Percentiles rank a stretch among this genome's conserved stretches.
These are phyloP conservation scores for Entomyzon cyanotis DNA, from an alignment of 2,113 vertebrate species.

Conservation along the genomic window DNA sequence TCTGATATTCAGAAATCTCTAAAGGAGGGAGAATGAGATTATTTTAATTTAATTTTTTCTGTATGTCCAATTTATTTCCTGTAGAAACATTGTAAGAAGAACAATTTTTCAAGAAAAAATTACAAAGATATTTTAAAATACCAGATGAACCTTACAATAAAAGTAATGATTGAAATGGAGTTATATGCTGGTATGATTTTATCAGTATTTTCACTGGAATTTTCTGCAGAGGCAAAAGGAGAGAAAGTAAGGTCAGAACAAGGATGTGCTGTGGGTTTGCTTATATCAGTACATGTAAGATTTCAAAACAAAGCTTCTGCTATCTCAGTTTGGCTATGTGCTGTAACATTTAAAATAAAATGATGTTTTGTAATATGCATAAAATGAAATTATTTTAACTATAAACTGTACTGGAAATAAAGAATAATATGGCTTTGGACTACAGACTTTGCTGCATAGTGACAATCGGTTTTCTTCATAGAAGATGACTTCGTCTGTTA, in stretches of 20 bases:
- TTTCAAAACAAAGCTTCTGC: background rate
- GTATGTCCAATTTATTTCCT: background rate
- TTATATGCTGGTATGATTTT: background rate
- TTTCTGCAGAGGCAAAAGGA: constrained; percentile 11
- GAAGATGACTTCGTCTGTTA: background rate
- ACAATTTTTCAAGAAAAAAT: background rate
- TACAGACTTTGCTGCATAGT: background rate
- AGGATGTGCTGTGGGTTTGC: background rate
- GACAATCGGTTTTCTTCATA: background rate
- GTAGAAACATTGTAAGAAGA: background rate
- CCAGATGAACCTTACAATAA: background rate
- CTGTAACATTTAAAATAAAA: background rate
- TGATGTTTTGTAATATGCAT: background rate
- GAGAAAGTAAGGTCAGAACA: background rate
- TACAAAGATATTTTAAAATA: background rate
- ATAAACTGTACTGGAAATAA: background rate
- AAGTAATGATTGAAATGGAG: background rate
- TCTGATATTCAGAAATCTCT: background rate
- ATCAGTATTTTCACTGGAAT: background rate
- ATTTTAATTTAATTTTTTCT: background rate
- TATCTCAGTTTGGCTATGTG: background rate
- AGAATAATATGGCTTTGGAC: background rate
- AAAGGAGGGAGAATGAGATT: background rate
- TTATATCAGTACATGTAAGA: background rate
- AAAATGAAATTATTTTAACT: background rate